Base-by-base conservation (phyloP, 1,140 invertebrate genomes). In the Dryas iulia region DNA sequence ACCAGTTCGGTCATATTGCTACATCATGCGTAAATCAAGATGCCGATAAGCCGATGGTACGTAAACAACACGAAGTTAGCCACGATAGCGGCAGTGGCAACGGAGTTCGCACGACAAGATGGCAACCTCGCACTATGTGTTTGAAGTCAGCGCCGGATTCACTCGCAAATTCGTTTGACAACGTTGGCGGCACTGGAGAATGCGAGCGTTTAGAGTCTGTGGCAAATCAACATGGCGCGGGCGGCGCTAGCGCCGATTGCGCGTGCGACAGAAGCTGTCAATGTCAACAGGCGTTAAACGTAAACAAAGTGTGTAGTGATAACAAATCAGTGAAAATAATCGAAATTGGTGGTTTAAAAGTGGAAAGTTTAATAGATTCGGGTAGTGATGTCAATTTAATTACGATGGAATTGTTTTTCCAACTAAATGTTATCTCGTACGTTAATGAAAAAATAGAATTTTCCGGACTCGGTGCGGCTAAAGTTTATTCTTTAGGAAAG, bases 301-400 rank as follows among this genome's bases (percentile, higher is more conserved):
- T 56, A 56, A 56, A 56, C 54, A 56, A 56, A 56, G 24, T 56
- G 24, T n/a, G 12, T 56, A 56, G 54, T 56, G 54, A 56, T 12
- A 56, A 56, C 25, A 56, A 56, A 56, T 56, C 54, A 28, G 54
- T 56, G 23, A 56, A 56, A 56, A 56, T 56, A n/a, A 26, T 56
- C 7, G 54, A 56, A 56, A 56, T 56, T 56, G 54, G 54, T 56
- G 54, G 54, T 56, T 59, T 31, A 18, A 59, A 59, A 33, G 57
- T 59, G 30, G 28, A 59, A 59, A 59, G 26, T 59, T 59, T 59
- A 33, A 59, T 59, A 14, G 57, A 59, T 59, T 31, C 57, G n/a
- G 57, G 57, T 31, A 59, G 57, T 59, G 57, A 59, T 33, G 57
- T 59, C 0, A 59, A 59, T 21, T 33, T 59, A 21, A 59, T 59